These are phyloP conservation scores for Dynastes grantii DNA, from an alignment of 2,888 invertebrate species.

Conservation along the genomic window DNA sequence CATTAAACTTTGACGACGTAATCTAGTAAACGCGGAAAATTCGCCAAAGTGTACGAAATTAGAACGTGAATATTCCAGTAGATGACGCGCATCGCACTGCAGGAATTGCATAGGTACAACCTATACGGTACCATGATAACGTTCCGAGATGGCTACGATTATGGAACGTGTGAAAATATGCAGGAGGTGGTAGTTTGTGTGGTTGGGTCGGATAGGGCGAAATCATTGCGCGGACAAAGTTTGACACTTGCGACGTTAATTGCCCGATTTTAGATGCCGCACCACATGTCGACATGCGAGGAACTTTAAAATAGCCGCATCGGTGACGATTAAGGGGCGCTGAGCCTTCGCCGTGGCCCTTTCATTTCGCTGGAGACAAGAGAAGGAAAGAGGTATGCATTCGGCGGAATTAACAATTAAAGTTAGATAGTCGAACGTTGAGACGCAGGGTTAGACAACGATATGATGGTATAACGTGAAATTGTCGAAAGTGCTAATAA, in stretches of 20 bases:
- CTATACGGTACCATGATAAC: not conserved
- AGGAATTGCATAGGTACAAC: not conserved
- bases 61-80: constrained; percentile 24
- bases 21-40: constrained; percentile 1
- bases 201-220: not conserved
- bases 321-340: constrained; percentile 8
- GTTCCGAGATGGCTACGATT: not conserved
- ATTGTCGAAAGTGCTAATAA: too few relatives aligned
- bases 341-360: not conserved
- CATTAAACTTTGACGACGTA: constrained; percentile 5
- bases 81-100: constrained; percentile 5
- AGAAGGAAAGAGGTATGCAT: not conserved
- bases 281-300: constrained; percentile 8
- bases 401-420: not conserved
- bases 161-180: not conserved
- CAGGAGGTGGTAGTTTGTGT: not conserved
- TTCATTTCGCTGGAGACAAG: too few relatives aligned
- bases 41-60: constrained; percentile 2
- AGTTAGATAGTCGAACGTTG: not conserved
- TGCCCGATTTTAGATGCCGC: not conserved
- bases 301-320: constrained; percentile 19
- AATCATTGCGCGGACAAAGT: not conserved
- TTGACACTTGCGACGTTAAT: constrained; percentile 15
- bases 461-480: too few relatives aligned
- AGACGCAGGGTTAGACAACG: too few relatives aligned